These are phyloP conservation scores for Drosophila virilis DNA, from an alignment of 1,140 invertebrate species.

Conservation along the genomic window DNA sequence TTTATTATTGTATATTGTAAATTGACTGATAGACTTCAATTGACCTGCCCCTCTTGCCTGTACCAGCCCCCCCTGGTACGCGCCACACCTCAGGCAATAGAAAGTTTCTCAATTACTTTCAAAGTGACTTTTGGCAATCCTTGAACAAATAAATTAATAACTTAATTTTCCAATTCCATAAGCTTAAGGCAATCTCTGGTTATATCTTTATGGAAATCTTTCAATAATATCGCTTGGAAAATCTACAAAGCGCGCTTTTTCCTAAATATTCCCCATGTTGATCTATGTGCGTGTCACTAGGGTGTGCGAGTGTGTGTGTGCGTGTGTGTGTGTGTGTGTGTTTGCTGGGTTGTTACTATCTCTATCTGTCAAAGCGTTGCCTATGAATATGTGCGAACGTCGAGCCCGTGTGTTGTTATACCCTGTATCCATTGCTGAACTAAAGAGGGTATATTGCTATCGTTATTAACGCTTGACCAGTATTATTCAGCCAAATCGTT, in stretches of 20 bases:
- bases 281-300: slow-evolving; percentile 53
- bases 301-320: slow-evolving; percentile 11
- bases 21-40: slow-evolving; percentile 48
- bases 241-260: neutral
- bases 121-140: slow-evolving; percentile 11
- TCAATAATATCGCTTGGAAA: neutral
- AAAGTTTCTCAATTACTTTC: slow-evolving; percentile 7
- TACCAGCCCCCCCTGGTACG: neutral
- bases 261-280: slow-evolving; percentile 51
- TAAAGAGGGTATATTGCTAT: neutral
- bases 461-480: neutral
- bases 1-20: slow-evolving; percentile 38
- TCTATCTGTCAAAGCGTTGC: slow-evolving; percentile 48
- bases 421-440: neutral
- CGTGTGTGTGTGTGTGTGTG: slow-evolving; percentile 46
- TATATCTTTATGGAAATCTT: neutral
- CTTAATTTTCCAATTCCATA: neutral
- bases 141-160: neutral
- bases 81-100: neutral
- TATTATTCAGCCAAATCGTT: too few species aligned
- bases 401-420: slow-evolving; percentile 13
- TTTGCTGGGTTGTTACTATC: slow-evolving; percentile 73
- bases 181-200: neutral
- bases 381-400: slow-evolving; percentile 68
- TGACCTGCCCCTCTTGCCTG: slow-evolving; percentile 10